Evolutionary conservation across 2,888 invertebrate species (phyloP).

Genomic region (Eupithecia pulchellata): DNA sequence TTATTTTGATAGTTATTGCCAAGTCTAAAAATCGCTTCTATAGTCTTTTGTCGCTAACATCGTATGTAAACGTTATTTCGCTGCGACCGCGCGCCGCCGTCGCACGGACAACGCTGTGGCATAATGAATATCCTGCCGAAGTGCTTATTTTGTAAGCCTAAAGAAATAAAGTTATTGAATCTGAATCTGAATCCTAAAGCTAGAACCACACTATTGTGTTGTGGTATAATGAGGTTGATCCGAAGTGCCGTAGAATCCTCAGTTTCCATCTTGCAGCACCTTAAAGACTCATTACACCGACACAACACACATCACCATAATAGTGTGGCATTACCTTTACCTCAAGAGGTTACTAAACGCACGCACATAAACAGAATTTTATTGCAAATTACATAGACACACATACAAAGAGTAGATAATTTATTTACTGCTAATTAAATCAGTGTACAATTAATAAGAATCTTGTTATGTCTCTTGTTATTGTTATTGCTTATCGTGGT

Average conservation of each 20-base stretch:
- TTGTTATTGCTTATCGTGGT: constrained; percentile 24
- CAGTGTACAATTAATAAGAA: constrained; percentile 20
- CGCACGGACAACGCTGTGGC: background rate
- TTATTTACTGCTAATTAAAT: constrained; percentile 31
- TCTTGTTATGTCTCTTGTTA: constrained; percentile 18
- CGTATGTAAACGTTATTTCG: background rate
- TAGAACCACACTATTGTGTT: background rate
- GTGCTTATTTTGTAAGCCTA: too few relatives aligned
- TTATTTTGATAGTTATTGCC: background rate
- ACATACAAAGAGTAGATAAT: constrained; percentile 14
- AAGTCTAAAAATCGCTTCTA: background rate
- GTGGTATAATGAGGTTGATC: background rate
- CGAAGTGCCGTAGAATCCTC: background rate
- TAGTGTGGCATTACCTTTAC: background rate
- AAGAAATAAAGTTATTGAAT: too few relatives aligned
- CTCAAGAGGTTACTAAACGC: background rate
- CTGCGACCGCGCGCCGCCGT: background rate
- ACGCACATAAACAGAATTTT: background rate
- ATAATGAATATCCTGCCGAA: too few relatives aligned
- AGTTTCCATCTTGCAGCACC: background rate
- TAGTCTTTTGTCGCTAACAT: too few relatives aligned
- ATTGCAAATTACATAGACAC: background rate
- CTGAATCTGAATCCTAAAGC: background rate
- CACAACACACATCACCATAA: background rate
- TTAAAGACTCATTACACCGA: too few relatives aligned